Evolutionary conservation across 2,888 invertebrate genomes (phyloP).

Genomic region (Chymomyza procnemis): DNA sequence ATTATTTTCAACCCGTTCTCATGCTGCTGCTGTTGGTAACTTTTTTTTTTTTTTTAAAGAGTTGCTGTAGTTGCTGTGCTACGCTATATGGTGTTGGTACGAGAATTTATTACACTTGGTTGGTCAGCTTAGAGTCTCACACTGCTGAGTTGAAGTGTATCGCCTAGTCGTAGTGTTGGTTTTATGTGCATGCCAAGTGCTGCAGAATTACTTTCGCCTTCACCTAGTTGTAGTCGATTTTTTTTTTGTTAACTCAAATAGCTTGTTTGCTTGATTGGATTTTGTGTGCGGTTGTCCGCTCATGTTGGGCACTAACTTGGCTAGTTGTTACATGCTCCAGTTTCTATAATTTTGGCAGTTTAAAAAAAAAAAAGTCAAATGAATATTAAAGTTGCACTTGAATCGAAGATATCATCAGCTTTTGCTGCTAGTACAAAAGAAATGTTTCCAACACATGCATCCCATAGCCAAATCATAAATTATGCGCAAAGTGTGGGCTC

Average conservation of each 20-base stretch:
- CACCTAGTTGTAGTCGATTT: conserved; percentile 31
- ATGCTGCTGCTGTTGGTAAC: not conserved
- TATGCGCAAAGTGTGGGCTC: conserved; percentile 54
- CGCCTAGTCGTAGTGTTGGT: not conserved
- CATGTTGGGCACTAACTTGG: not conserved
- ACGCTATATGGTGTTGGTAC: not conserved
- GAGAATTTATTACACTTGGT: too few species aligned
- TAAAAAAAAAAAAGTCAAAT: not conserved
- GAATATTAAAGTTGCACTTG: not conserved
- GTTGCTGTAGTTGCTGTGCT: conserved; percentile 18
- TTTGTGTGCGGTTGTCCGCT: conserved; percentile 53
- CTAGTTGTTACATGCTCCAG: not conserved
- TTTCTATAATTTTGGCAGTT: too few species aligned
- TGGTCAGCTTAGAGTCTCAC: too few species aligned
- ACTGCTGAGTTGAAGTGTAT: not conserved
- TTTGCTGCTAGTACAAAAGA: conserved; percentile 18
- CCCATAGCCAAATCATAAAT: conserved; percentile 60
- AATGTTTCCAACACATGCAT: conserved; percentile 42
- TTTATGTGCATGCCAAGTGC: conserved; percentile 46
- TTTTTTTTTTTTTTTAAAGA: not conserved
- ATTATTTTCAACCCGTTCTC: conserved; percentile 51
- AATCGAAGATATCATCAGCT: not conserved
- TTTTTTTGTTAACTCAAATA: conserved; percentile 8
- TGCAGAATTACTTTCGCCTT: conserved; percentile 68
- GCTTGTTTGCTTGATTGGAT: conserved; percentile 64